Base-by-base conservation (phyloP, 2,113 vertebrate genomes). In the Odocoileus hemionus region DNA sequence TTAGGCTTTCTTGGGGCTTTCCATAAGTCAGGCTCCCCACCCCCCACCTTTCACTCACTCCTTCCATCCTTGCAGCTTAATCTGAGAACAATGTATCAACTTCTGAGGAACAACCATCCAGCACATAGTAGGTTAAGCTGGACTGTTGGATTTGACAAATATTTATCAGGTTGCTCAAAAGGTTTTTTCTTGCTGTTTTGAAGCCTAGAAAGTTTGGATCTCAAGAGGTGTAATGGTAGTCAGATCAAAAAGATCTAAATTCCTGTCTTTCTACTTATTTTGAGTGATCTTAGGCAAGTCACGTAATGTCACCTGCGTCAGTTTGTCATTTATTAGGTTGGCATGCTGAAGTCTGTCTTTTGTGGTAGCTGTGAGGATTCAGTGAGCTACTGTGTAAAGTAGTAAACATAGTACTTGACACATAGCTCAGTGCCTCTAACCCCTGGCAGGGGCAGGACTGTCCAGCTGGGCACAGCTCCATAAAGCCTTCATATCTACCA, bases 1-100 rank as follows among this genome's bases (percentile, higher is more conserved):
- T 96, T n/a, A 84, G 87, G 10, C 78, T 82, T 97, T 57, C 43
- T 61, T 83, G 86, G 90, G 67, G 43, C 47, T 97, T 97, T 96
- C 70, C 67, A 11, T 58, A 82, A 60, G 21, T 78, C 39, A 12
- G 36, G 36, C 39, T 25, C 12, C 70, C 17, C 28, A 67, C 25
- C 4, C 14, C 16, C 16, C 14, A 23, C 21, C 28, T 70, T 45
- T 76, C 30, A 55, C 15, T 45, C 47, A 30, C 2, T 7, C 1
- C 19, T 36, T 25, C 4, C 33, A 54, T 36, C 89, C 36, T 83
- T 23, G 0, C 19, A 9, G 50, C n/a, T 89, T 91, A n/a, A 89
- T 84, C n/a, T 57, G 52, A 74, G 21, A 84, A 4, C 30, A 52
- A 14, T 50, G 26, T 13, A 52, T 50, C 50, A n/a, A 19, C 57